Percentiles rank a stretch among this genome's conserved stretches.
Evolutionary conservation across 1,140 invertebrate genomes (phyloP).

Genomic region (Mesaphorura yosii): DNA sequence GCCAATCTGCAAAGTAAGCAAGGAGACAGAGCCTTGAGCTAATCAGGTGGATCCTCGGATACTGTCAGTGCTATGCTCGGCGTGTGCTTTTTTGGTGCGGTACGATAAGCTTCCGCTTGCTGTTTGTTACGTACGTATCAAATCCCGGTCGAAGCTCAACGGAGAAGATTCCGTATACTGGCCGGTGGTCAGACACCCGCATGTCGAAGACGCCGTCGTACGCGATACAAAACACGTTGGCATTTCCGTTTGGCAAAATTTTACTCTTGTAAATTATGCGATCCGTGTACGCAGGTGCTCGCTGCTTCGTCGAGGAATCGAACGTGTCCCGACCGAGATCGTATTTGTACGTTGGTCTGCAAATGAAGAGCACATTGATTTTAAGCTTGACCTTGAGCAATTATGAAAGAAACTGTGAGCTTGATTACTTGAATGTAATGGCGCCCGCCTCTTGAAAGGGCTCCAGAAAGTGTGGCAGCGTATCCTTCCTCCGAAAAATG

Average conservation of each 20-base stretch:
- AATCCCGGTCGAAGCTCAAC: constrained; percentile 27
- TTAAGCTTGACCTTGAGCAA: background rate
- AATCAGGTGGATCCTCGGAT: no score
- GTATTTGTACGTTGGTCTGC: constrained; percentile 30
- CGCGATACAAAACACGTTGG: constrained; percentile 14
- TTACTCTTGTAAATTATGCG: constrained; percentile 27
- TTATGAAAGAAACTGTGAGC: background rate
- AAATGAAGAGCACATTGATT: background rate
- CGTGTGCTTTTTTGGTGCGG: no score
- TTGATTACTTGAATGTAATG: constrained; percentile 23
- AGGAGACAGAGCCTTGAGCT: no score
- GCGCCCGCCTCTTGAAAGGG: constrained; percentile 25
- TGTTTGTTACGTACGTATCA: constrained; percentile 30
- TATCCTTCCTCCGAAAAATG: constrained; percentile 14
- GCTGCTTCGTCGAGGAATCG: constrained; percentile 26
- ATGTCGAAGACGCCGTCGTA: constrained; percentile 25
- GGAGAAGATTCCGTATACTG: constrained; percentile 27
- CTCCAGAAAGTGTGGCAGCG: constrained; percentile 18
- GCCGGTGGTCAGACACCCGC: constrained; percentile 25
- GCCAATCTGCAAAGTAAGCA: constrained; percentile 21
- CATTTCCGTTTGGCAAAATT: background rate
- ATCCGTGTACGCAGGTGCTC: constrained; percentile 29
- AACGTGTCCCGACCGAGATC: constrained; percentile 27
- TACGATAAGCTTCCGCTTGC: no score
- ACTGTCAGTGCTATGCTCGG: no score